These are phyloP conservation scores for Misgurnus anguillicaudatus DNA, from an alignment of 2,113 vertebrate genomes.

Conservation along the genomic window DNA sequence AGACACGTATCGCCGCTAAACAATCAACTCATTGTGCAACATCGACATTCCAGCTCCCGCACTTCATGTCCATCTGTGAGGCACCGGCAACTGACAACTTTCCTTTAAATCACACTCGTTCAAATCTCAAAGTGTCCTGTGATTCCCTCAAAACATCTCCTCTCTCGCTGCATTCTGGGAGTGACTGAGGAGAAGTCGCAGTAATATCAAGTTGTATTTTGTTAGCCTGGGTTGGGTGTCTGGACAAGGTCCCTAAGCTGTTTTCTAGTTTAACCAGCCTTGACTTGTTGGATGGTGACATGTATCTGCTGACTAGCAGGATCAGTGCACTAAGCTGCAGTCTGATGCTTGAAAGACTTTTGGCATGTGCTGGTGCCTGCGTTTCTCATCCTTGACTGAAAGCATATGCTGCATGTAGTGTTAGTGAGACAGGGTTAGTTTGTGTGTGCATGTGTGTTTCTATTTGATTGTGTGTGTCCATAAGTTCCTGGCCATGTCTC, in stretches of 20 bases:
- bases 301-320: constrained; percentile 88
- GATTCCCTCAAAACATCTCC: no score
- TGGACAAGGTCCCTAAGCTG: constrained; percentile 84
- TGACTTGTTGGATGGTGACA: constrained; percentile 91
- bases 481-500: constrained; percentile 81
- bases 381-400: constrained; percentile 97
- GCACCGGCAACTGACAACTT: neutral
- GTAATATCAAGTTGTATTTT: constrained; percentile 56
- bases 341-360: constrained; percentile 93
- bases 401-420: constrained; percentile 91
- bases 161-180: constrained; percentile 25
- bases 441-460: constrained; percentile 69
- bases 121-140: no score
- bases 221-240: constrained; percentile 74
- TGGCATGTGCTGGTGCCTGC: constrained; percentile 93
- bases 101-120: neutral
- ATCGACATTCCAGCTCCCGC: constrained; percentile 69
- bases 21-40: constrained; percentile 82
- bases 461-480: constrained; percentile 80
- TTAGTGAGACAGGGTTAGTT: constrained; percentile 38
- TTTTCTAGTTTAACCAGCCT: constrained; percentile 86
- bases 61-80: constrained; percentile 27
- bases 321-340: constrained; percentile 82
- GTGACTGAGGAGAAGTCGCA: constrained; percentile 63
- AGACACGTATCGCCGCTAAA: constrained; percentile 73